These are phyloP conservation scores for Motacilla tschutschensis DNA, from an alignment of 2,113 vertebrate genomes.

Conservation along the genomic window DNA sequence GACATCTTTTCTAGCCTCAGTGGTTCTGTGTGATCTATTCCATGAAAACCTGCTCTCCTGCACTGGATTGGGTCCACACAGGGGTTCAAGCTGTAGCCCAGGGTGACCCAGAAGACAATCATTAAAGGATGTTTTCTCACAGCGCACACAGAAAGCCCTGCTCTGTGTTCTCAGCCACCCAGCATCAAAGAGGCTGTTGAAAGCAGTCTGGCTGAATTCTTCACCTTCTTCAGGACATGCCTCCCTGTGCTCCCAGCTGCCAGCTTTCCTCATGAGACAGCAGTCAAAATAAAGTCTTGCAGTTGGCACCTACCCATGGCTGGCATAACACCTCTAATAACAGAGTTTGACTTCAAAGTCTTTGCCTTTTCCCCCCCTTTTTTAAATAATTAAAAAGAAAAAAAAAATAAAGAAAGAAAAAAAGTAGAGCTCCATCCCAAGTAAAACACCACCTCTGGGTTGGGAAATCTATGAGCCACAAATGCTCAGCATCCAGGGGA, in stretches of 20 bases:
- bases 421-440: neutral
- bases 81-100: neutral
- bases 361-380: neutral
- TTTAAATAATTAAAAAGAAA: neutral
- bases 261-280: slow-evolving; percentile 31
- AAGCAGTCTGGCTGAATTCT: slow-evolving; percentile 23
- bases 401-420: neutral
- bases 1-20: neutral
- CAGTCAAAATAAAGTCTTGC: slow-evolving; percentile 38
- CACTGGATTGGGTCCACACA: rapidly evolving
- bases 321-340: slow-evolving; percentile 41
- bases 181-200: slow-evolving; percentile 23
- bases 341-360: slow-evolving; percentile 16
- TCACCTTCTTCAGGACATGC: neutral
- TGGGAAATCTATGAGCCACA: neutral
- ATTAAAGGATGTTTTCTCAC: neutral
- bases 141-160: neutral
- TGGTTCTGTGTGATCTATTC: neutral
- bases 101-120: neutral
- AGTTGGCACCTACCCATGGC: neutral
- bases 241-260: slow-evolving; percentile 14
- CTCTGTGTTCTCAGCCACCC: slow-evolving; percentile 42
- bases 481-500: neutral
- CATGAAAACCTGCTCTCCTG: neutral
- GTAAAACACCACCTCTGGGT: neutral